Evolutionary conservation across 2,113 vertebrate species (phyloP), one percentile per base, ranked within the genome.

Genomic region (Chitala chitala): DNA sequence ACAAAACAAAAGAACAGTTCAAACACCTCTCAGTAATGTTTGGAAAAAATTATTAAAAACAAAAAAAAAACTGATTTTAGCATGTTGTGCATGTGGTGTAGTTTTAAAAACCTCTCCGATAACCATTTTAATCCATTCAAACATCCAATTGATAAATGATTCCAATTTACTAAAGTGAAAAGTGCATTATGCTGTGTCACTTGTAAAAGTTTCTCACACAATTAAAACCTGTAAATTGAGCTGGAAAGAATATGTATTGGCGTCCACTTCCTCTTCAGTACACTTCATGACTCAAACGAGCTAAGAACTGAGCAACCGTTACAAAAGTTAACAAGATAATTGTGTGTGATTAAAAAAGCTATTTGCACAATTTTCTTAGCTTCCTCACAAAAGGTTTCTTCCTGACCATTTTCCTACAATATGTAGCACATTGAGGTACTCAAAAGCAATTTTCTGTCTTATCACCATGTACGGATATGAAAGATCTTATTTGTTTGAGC

Each of bases 361-460:
- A 61, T 77, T 78, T 48, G 29, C 70, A 76, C 38, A 68, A 59
- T 75, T 80, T 56, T 50, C 66, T 69, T 63, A 44, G 53, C 42
- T n/a, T n/a, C n/a, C n/a, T 33, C 54, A 42, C 66, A 77, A 71
- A 69, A 63, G 53, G 17, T 66, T 68, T 48, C 20, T 44, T 58
- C 73, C 51, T 24, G 46, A 59, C 64, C 48, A 8, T 17, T 51
- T 63, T 64, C 58, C 72, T 72, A 63, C 70, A 71, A 51, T 66
- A 53, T 55, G 69, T 50, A 68, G 66, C 55, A 46, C 31, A 33
- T 33, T 5, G 40, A 61, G 53, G 75, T 75, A 75, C 70, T 56
- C 72, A 71, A 78, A 77, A 77, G 72, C 72, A 77, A 78, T 78
- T 77, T 77, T 79, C 80, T 77, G 77, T 69, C 64, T 75, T 80